Percentiles rank a stretch among this genome's conserved stretches.
Conservation (phyloP, 2,113 vertebrate species). For the Cyprinodon variegatus region DNA sequence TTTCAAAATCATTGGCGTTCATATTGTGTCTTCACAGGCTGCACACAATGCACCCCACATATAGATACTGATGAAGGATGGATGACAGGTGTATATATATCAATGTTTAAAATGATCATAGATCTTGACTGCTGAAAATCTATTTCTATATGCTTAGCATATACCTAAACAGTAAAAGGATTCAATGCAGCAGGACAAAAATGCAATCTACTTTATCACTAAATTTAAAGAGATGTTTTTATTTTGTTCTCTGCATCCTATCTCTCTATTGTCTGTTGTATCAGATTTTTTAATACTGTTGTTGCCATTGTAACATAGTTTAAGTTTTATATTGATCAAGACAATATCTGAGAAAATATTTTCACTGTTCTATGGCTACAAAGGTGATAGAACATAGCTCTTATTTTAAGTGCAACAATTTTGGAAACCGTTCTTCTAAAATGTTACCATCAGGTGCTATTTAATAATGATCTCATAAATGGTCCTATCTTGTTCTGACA, state of each 20-base stretch:
- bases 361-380: too few relatives aligned
- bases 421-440: not conserved
- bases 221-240: not conserved
- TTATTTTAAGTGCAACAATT: too few relatives aligned
- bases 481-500: not conserved
- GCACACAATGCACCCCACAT: not conserved
- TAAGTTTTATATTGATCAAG: too few relatives aligned
- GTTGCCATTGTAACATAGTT: too few relatives aligned
- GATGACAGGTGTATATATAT: not conserved
- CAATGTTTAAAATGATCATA: constrained; percentile 9
- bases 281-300: too few relatives aligned
- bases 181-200: not conserved
- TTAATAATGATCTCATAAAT: not conserved
- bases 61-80: not conserved
- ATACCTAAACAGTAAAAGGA: not conserved
- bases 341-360: too few relatives aligned
- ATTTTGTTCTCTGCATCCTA: not conserved
- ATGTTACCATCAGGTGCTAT: not conserved
- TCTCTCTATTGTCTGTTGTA: not conserved
- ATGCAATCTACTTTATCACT: not conserved
- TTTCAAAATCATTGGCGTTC: constrained; percentile 44
- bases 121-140: constrained; percentile 1
- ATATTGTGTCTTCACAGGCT: constrained; percentile 40
- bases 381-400: too few relatives aligned
- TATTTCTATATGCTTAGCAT: not conserved